Conservation (phyloP, 2,113 vertebrate genomes). For the Gorsachius goisagi region DNA sequence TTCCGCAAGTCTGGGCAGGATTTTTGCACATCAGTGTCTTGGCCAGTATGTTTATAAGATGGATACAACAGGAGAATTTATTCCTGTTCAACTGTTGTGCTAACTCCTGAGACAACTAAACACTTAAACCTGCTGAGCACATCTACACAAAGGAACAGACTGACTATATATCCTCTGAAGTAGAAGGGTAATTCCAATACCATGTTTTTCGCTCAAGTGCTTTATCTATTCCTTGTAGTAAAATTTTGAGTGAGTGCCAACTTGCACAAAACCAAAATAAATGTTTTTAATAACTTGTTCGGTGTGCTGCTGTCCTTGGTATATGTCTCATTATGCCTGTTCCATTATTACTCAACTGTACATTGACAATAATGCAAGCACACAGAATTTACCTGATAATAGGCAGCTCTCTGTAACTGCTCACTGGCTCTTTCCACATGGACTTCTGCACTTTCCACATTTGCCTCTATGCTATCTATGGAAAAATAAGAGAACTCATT, state of each 20-base stretch:
- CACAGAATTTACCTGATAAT: conserved; percentile 85
- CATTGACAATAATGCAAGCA: background rate
- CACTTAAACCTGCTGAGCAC: background rate
- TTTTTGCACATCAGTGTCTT: background rate
- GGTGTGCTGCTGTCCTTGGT: background rate
- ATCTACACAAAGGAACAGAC: background rate
- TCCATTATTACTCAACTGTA: background rate
- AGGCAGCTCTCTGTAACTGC: conserved; percentile 90
- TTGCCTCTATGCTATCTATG: conserved; percentile 95
- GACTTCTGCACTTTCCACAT: conserved; percentile 94
- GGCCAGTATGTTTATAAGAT: background rate
- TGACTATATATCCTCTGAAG: background rate
- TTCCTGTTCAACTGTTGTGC: background rate
- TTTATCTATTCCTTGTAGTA: background rate
- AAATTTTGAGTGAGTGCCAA: background rate
- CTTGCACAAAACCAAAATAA: background rate
- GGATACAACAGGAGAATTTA: background rate
- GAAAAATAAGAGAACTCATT: background rate
- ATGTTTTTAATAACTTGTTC: background rate
- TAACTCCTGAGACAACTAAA: background rate
- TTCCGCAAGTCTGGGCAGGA: background rate
- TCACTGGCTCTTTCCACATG: conserved; percentile 91
- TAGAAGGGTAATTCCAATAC: background rate
- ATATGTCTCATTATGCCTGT: background rate
- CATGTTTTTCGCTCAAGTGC: background rate